Percentiles rank a stretch among this genome's conserved stretches.
These are phyloP conservation scores for Celastrina argiolus DNA, from an alignment of 2,888 invertebrate genomes.

Conservation along the genomic window DNA sequence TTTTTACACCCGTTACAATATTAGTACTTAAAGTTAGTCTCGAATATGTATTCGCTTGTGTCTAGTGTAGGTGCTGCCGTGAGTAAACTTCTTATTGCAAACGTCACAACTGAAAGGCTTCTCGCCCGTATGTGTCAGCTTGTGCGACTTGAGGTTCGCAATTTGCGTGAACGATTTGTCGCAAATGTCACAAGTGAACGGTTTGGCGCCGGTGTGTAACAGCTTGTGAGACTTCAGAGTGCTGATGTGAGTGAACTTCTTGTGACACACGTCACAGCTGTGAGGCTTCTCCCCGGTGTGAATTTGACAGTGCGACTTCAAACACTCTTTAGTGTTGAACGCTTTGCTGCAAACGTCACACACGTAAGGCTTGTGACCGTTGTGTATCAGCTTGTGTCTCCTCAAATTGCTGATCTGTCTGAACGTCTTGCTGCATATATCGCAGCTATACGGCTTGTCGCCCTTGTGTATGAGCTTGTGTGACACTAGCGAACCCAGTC, in stretches of 20 bases:
- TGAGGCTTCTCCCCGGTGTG: not conserved
- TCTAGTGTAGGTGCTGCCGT: no score
- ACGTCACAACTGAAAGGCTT: not conserved
- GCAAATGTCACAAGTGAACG: not conserved
- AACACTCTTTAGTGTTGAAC: not conserved
- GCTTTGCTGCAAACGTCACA: constrained; percentile 9
- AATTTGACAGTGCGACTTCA: not conserved
- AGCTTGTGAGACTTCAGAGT: not conserved
- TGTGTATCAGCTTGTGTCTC: no score
- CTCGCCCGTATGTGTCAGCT: not conserved
- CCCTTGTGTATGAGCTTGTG: no score
- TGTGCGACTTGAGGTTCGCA: not conserved
- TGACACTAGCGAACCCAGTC: no score
- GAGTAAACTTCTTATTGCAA: not conserved
- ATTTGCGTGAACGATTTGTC: not conserved
- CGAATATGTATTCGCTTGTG: no score
- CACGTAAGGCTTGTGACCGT: not conserved
- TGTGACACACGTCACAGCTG: not conserved
- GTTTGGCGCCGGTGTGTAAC: not conserved
- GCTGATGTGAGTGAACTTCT: not conserved
- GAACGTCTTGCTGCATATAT: no score
- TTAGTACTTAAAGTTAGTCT: no score
- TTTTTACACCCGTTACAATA: no score
- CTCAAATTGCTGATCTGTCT: no score
- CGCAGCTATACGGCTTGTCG: no score